Base-by-base conservation (phyloP, 2,888 invertebrate genomes). In the Baccha elongata region DNA sequence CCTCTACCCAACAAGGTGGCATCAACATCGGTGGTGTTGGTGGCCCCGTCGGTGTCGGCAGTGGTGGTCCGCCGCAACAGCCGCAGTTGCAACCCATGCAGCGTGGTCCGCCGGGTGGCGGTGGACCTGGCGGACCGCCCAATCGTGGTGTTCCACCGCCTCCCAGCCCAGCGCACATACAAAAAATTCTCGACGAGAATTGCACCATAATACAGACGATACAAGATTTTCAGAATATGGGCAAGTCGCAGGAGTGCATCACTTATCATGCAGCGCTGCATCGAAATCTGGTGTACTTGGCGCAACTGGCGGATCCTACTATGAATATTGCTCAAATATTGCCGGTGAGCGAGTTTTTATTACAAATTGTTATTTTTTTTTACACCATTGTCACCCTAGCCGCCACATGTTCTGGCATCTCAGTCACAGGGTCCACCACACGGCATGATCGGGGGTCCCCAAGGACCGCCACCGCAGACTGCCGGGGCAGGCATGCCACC, bases 131-230 rank as follows among this genome's bases (percentile, higher is more conserved):
- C 8, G 85, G 87, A 13, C 94, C 84, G 93, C 85, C 87, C 4
- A 86, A 87, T 79, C 92, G 93, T 85, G 93, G 93, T 40, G 91
- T 92, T 50, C 92, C 93, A 72, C 94, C 93, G 78, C 95, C 96
- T 60, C 94, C 96, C 44, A 96, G 93, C 89, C 94, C 96, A 78
- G 94, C 95, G 55, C 96, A 96, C 91, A 96, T 97, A 87, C 97
- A 97, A 90, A 97, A 98, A 93, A 95, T 99, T 94, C 92, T 99
- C 79, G 99, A 99, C 92, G 99, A 99, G 91, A 99, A 99, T 91
- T 96, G 96, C 87, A 97, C 98, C 89, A 93, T 99, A 48, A 99
- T 99, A 87, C 97, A 98, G 92, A 97, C 97, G 7, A 98, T 99
- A 88, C 96, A 98, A 90, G 99, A 99, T 87, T 98, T 95, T 91